Percentiles rank a stretch among this genome's conserved stretches.
phyloP scores from a whole-genome alignment of 1,140 invertebrate species.

The Cepaea nemoralis region DNA sequence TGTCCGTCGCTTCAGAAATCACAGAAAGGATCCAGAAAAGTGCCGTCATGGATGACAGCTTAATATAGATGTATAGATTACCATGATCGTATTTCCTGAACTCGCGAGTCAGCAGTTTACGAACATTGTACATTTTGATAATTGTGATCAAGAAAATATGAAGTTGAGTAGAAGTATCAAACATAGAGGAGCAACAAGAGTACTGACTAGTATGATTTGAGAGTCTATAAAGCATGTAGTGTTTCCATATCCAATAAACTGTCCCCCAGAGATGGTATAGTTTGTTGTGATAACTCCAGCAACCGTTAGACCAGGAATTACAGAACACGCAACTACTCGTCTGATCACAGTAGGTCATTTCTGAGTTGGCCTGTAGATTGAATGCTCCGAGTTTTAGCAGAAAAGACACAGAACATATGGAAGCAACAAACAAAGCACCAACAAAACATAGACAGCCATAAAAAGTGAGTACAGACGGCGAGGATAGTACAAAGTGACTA shows the following conservation, averaged over 20 bases:
- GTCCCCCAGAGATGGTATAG: neutral
- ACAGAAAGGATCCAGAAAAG: neutral
- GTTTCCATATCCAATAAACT: neutral
- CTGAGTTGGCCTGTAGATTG: neutral
- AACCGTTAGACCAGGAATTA: neutral
- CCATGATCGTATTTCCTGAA: neutral
- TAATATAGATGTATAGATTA: conserved; percentile 1
- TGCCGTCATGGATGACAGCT: neutral
- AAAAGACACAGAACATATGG: conserved; percentile 74
- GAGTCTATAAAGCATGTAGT: neutral
- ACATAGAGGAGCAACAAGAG: neutral
- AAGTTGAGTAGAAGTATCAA: neutral
- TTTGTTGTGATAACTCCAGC: neutral
- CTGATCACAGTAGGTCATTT: neutral
- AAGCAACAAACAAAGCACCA: conserved; percentile 93
- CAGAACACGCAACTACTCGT: neutral
- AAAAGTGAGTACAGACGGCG: conserved; percentile 88
- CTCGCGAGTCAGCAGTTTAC: neutral
- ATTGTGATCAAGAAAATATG: neutral
- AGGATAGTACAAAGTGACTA: conserved; percentile 68
- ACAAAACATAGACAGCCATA: conserved; percentile 91
- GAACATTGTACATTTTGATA: neutral
- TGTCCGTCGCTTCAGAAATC: conserved; percentile 12
- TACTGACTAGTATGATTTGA: neutral
- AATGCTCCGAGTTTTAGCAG: conserved; percentile 51